Conservation (phyloP, 2,888 invertebrate species). For the Thysanoteuthis rhombus region DNA sequence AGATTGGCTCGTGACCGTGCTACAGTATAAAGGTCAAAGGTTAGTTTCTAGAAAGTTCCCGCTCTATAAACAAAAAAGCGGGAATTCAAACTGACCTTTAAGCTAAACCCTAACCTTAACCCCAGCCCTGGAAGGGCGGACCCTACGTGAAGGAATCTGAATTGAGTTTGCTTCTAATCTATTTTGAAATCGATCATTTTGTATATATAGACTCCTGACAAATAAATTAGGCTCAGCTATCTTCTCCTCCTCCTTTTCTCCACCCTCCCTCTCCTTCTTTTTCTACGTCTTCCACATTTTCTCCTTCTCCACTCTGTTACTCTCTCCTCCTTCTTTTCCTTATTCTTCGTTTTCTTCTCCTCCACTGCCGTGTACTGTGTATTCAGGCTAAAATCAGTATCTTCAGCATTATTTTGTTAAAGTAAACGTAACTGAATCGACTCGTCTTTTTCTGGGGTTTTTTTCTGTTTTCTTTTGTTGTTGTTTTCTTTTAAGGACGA, state of each 20-base stretch:
- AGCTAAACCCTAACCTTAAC: not conserved
- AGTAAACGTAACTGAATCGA: too few relatives aligned
- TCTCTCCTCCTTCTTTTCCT: not conserved
- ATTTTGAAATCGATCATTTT: not conserved
- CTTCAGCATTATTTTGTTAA: not conserved
- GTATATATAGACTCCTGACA: not conserved
- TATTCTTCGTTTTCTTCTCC: not conserved
- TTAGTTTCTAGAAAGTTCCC: not conserved
- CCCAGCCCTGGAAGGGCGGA: not conserved
- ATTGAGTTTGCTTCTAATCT: not conserved
- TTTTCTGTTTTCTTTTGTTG: too few relatives aligned
- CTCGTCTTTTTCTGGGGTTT: too few relatives aligned
- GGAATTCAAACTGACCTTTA: not conserved
- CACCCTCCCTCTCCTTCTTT: not conserved
- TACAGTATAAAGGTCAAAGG: not conserved
- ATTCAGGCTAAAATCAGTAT: not conserved
- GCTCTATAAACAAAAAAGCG: not conserved
- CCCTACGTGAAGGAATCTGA: not conserved
- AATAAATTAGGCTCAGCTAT: not conserved
- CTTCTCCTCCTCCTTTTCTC: not conserved
- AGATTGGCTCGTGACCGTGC: not conserved
- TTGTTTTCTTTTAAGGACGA: too few relatives aligned
- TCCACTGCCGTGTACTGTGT: not conserved
- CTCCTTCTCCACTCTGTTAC: not conserved
- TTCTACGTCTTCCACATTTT: not conserved